phyloP scores from a whole-genome alignment of 2,113 vertebrate species.

The Phyllopteryx taeniolatus region DNA sequence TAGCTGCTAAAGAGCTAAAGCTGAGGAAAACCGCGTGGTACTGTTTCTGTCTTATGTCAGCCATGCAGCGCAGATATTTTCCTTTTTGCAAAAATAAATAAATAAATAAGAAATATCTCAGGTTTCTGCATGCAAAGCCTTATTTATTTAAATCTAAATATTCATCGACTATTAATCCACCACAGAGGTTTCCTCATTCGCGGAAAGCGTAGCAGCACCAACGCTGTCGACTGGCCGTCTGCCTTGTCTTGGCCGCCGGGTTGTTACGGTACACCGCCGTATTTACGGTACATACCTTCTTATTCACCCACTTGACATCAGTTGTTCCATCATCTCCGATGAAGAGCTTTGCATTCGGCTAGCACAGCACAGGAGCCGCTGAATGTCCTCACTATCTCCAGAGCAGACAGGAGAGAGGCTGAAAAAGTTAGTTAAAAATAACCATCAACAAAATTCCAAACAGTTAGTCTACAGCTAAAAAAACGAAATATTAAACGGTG shows the following conservation, averaged over 20 bases:
- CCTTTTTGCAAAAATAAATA: not conserved
- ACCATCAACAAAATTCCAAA: no score
- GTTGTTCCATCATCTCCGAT: slow-evolving; percentile 33
- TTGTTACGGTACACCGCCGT: slow-evolving; percentile 38
- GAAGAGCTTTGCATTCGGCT: slow-evolving; percentile 18
- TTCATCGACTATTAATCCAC: slow-evolving; percentile 6
- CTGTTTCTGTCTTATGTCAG: slow-evolving; percentile 44
- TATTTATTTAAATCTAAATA: slow-evolving; percentile 34
- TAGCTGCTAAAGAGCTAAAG: slow-evolving; percentile 30
- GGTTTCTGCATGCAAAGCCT: slow-evolving; percentile 18
- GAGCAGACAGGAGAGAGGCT: slow-evolving; percentile 2
- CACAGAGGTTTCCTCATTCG: slow-evolving; percentile 7
- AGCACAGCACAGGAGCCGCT: slow-evolving; percentile 19
- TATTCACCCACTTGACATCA: not conserved
- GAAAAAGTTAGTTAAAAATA: no score
- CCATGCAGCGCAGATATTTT: slow-evolving; percentile 10
- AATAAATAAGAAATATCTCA: not conserved
- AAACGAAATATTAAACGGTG: not conserved
- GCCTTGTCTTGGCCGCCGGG: slow-evolving; percentile 29
- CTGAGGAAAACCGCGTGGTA: slow-evolving; percentile 2
- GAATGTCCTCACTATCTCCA: slow-evolving; percentile 19
- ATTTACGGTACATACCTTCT: slow-evolving; percentile 18
- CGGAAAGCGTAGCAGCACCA: slow-evolving; percentile 40
- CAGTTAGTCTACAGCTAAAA: not conserved
- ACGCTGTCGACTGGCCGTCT: slow-evolving; percentile 41